Percentiles rank a stretch among this genome's conserved stretches.
Conservation (phyloP, 1,140 invertebrate genomes). For the Papilio glaucus region DNA sequence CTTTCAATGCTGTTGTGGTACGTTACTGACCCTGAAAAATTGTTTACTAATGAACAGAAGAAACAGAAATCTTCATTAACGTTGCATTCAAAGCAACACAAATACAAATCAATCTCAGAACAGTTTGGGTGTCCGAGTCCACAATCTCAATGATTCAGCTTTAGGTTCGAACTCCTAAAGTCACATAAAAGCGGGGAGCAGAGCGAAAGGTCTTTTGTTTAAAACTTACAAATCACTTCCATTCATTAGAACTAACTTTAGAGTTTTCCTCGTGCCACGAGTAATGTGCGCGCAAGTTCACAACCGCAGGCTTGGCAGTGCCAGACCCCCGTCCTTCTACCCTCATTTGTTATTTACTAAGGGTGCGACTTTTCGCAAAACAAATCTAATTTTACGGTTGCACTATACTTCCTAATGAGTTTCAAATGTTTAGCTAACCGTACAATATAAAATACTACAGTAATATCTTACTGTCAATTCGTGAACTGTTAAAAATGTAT, state of each 20-base stretch:
- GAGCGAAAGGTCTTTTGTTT: not conserved
- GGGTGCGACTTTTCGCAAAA: not conserved
- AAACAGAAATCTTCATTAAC: too few relatives aligned
- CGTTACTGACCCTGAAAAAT: too few relatives aligned
- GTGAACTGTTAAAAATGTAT: too few relatives aligned
- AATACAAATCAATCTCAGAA: not conserved
- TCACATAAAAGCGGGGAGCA: not conserved
- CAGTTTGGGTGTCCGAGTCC: not conserved
- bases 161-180: not conserved
- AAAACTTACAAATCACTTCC: conserved; percentile 7
- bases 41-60: too few relatives aligned
- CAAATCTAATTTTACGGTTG: not conserved
- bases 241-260: conserved; percentile 1
- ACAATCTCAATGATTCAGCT: not conserved
- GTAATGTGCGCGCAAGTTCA: not conserved
- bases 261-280: not conserved
- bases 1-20: too few relatives aligned
- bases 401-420: not conserved
- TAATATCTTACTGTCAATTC: too few relatives aligned
- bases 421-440: not conserved
- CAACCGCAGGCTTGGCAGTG: not conserved
- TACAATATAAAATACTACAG: not conserved
- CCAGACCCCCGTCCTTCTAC: not conserved
- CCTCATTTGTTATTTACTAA: not conserved
- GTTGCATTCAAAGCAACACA: not conserved